Evolutionary conservation across 2,888 invertebrate genomes (phyloP).

Genomic region (Synergus laeviventris): DNA sequence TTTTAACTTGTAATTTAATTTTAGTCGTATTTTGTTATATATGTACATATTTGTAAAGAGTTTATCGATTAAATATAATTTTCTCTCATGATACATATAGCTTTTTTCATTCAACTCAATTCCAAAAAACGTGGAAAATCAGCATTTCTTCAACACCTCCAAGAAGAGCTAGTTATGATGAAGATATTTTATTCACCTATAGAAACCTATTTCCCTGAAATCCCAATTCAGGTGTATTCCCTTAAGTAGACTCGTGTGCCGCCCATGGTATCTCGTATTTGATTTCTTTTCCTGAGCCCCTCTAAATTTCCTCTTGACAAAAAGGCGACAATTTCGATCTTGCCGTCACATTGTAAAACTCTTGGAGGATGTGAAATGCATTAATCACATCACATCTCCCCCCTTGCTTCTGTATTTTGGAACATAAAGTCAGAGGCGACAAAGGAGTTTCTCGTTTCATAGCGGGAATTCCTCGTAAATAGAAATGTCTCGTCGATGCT

Average conservation of each 20-base stretch:
- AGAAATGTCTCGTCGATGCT: slow-evolving; percentile 44
- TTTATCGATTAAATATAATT: slow-evolving; percentile 71
- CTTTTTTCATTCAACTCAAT: slow-evolving; percentile 3
- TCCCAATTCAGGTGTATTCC: slow-evolving; percentile 30
- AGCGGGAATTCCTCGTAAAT: slow-evolving; percentile 45
- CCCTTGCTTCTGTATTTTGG: slow-evolving; percentile 40
- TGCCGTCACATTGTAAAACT: slow-evolving; percentile 33
- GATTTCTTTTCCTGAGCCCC: slow-evolving; percentile 37
- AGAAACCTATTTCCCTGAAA: slow-evolving; percentile 14
- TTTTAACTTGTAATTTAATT: slow-evolving; percentile 49
- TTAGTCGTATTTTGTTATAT: slow-evolving; percentile 63
- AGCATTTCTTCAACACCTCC: no score
- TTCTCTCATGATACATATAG: slow-evolving; percentile 45
- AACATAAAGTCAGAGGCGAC: slow-evolving; percentile 34
- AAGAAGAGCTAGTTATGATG: not conserved
- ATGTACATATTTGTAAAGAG: slow-evolving; percentile 74
- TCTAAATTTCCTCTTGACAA: slow-evolving; percentile 31
- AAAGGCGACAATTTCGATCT: slow-evolving; percentile 36
- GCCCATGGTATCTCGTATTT: slow-evolving; percentile 2
- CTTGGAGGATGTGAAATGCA: slow-evolving; percentile 22
- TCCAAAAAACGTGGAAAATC: not conserved
- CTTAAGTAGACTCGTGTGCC: slow-evolving; percentile 18
- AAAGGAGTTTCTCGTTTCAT: slow-evolving; percentile 40
- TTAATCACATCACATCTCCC: slow-evolving; percentile 48
- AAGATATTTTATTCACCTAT: slow-evolving; percentile 21